Conservation (phyloP, 1,140 invertebrate species). For the Asobara japonica region DNA sequence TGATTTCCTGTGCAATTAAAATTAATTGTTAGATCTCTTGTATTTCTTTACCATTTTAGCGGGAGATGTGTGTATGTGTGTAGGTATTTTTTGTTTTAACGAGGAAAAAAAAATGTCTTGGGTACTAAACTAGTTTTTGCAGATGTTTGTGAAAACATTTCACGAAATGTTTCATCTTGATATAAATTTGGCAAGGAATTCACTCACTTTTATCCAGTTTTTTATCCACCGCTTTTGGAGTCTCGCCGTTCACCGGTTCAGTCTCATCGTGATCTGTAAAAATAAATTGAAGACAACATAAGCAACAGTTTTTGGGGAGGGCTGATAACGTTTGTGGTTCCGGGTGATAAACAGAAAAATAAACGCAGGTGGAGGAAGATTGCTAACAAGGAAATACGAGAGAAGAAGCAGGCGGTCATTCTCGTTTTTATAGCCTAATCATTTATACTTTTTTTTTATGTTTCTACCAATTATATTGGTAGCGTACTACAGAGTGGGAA, state of each 20-base stretch:
- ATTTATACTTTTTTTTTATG: too few species aligned
- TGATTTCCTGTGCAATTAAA: background rate
- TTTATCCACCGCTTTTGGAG: conserved; percentile 37
- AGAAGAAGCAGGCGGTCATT: background rate
- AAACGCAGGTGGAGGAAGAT: conserved; percentile 34
- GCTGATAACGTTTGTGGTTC: too few species aligned
- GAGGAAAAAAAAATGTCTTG: background rate
- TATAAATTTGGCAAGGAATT: conserved; percentile 19
- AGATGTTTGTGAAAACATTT: background rate
- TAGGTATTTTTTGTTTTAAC: background rate
- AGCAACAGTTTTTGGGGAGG: too few species aligned
- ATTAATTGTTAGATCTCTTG: background rate
- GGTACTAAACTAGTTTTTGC: background rate
- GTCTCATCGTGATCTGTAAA: conserved; percentile 25
- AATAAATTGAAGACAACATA: conserved; percentile 15
- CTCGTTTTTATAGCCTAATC: too few species aligned
- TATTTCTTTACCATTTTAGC: background rate
- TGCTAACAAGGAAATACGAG: background rate
- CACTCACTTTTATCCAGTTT: conserved; percentile 49
- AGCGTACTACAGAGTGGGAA: too few species aligned
- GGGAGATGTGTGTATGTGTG: too few species aligned
- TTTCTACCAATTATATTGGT: too few species aligned
- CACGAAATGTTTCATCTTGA: background rate
- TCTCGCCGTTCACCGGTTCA: conserved; percentile 36
- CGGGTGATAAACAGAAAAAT: conserved; percentile 22